Evolutionary conservation across 1,140 invertebrate genomes (phyloP).

Genomic region (Ridgeia piscesae): DNA sequence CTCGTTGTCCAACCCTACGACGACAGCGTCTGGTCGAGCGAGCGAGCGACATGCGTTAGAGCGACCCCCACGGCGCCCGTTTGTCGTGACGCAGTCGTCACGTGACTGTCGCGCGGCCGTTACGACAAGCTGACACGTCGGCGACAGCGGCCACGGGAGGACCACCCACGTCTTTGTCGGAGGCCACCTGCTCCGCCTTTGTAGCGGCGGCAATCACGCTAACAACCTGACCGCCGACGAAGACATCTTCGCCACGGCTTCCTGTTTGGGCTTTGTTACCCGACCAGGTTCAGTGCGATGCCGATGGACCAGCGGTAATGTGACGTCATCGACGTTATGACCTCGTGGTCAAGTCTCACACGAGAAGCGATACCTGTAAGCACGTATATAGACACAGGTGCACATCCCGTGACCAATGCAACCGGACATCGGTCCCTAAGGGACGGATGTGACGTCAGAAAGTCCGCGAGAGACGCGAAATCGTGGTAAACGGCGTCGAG

Average conservation of each 20-base stretch:
- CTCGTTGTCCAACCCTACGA: too few relatives aligned
- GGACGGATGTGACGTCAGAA: too few relatives aligned
- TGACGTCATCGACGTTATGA: too few relatives aligned
- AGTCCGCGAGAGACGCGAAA: too few relatives aligned
- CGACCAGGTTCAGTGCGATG: not conserved
- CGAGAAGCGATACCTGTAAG: too few relatives aligned
- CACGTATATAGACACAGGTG: too few relatives aligned
- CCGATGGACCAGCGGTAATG: too few relatives aligned
- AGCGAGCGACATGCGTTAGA: not conserved
- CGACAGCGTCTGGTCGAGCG: not conserved
- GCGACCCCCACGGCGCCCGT: not conserved
- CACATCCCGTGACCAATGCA: too few relatives aligned
- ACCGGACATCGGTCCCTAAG: too few relatives aligned
- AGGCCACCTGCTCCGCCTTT: not conserved
- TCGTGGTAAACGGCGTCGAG: too few relatives aligned
- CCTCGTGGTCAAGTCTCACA: too few relatives aligned
- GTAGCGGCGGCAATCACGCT: not conserved
- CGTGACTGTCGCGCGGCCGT: not conserved
- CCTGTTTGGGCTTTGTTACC: not conserved
- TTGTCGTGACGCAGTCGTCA: not conserved
- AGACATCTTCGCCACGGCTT: not conserved
- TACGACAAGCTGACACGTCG: not conserved
- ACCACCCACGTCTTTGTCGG: not conserved
- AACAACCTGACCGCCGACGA: not conserved
- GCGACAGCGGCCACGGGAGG: not conserved